Conservation (phyloP, 2,113 vertebrate species). For the Lichenostomus cassidix region DNA sequence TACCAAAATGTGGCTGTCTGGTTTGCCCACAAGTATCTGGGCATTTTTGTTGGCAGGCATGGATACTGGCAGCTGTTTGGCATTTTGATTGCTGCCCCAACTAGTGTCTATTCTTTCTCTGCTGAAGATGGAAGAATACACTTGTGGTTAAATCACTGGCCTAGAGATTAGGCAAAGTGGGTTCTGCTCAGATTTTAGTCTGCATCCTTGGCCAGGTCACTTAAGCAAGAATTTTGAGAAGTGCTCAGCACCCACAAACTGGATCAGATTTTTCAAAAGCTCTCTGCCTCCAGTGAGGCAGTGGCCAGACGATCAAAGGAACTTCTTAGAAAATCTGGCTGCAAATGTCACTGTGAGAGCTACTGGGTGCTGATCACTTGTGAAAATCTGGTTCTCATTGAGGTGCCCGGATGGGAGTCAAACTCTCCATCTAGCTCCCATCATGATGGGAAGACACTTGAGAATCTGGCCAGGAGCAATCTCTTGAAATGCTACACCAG, state of each 20-base stretch:
- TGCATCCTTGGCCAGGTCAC: constrained; percentile 41
- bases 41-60: constrained; percentile 43
- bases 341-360: neutral
- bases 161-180: constrained; percentile 23
- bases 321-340: constrained; percentile 21
- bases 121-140: constrained; percentile 32
- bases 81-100: constrained; percentile 14
- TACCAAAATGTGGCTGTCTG: constrained; percentile 39
- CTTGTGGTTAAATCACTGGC: constrained; percentile 52
- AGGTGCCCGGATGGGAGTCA: neutral
- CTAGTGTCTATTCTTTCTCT: constrained; percentile 35
- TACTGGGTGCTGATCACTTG: neutral
- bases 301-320: constrained; percentile 11
- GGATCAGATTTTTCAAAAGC: constrained; percentile 39
- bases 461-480: neutral
- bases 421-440: neutral
- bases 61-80: neutral
- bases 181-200: constrained; percentile 46
- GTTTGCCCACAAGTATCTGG: constrained; percentile 31
- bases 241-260: constrained; percentile 7
- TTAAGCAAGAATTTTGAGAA: constrained; percentile 52
- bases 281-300: neutral
- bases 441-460: neutral
- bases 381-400: constrained; percentile 31
- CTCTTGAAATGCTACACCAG: neutral